phyloP scores from a whole-genome alignment of 2,113 vertebrate genomes.

The Mustela nigripes region DNA sequence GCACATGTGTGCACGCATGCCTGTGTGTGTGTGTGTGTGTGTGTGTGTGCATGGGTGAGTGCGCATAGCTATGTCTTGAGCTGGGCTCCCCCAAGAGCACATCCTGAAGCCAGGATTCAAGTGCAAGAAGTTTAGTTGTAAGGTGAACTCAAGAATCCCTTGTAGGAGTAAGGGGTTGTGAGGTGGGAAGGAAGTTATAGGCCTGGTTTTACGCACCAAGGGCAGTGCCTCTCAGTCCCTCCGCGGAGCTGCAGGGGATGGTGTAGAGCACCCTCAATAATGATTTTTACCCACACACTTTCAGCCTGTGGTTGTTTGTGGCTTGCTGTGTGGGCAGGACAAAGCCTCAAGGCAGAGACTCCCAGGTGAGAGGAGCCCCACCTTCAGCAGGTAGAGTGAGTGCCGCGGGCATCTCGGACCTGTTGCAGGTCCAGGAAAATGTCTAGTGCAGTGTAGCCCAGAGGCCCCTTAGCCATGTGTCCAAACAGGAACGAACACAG shows the following conservation, averaged over 20 bases:
- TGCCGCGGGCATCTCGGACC: rapidly evolving
- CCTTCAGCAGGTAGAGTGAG: background rate
- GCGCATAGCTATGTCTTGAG: background rate
- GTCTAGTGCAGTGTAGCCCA: background rate
- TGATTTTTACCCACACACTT: background rate
- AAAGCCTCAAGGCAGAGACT: background rate
- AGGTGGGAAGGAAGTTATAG: background rate
- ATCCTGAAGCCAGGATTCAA: background rate
- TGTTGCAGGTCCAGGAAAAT: background rate
- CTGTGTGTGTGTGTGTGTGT: background rate
- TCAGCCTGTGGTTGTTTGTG: background rate
- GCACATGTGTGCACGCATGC: background rate
- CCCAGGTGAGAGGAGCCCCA: background rate
- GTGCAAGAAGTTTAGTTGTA: background rate
- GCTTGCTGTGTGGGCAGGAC: background rate
- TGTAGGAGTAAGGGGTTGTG: background rate
- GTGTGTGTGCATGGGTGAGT: background rate
- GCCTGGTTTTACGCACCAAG: background rate
- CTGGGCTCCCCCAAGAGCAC: background rate
- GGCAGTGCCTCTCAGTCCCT: background rate
- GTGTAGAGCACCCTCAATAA: background rate
- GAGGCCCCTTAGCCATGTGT: background rate
- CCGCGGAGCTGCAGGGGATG: background rate
- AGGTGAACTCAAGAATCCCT: background rate
- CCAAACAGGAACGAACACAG: background rate